Evolutionary conservation across 2,113 vertebrate species (phyloP).

Genomic region (Tonatia bakeri): DNA sequence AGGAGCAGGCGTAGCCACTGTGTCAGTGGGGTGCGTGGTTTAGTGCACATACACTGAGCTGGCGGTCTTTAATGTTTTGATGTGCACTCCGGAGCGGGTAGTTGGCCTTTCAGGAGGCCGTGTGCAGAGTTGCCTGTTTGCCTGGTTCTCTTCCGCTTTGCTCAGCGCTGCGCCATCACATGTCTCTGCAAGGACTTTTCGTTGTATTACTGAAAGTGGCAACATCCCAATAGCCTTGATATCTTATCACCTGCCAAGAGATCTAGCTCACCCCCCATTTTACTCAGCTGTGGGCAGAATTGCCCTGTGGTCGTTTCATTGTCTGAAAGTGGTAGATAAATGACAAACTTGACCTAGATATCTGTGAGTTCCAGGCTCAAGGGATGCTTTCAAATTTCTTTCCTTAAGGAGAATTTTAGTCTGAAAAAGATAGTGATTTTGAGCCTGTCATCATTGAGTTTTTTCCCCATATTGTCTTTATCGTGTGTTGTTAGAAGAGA

Average conservation of each 20-base stretch:
- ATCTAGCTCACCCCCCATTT: neutral
- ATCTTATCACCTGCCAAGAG: constrained; percentile 35
- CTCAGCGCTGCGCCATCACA: neutral
- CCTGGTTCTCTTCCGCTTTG: neutral
- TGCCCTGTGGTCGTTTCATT: constrained; percentile 41
- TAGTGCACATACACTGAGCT: neutral
- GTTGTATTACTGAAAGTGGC: constrained; percentile 20
- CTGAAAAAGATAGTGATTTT: constrained; percentile 18
- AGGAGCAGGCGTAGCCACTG: fast-evolving
- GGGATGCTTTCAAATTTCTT: constrained; percentile 47
- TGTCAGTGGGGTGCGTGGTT: neutral
- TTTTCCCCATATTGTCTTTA: neutral
- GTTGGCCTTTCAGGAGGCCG: neutral
- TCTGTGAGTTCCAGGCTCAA: constrained; percentile 31
- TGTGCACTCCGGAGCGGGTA: neutral
- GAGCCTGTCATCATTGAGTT: neutral
- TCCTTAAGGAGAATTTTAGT: constrained; percentile 32
- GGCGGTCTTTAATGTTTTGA: neutral
- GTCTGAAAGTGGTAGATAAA: constrained; percentile 53
- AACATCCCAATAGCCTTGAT: neutral
- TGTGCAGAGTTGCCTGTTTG: neutral
- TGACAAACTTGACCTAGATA: constrained; percentile 58
- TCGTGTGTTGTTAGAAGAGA: neutral
- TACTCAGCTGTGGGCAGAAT: constrained; percentile 8
- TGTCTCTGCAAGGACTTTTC: neutral